Evolutionary conservation across 2,113 vertebrate genomes (phyloP), one percentile per base, ranked within the genome.

Genomic region (Ancistrus triradiatus): DNA sequence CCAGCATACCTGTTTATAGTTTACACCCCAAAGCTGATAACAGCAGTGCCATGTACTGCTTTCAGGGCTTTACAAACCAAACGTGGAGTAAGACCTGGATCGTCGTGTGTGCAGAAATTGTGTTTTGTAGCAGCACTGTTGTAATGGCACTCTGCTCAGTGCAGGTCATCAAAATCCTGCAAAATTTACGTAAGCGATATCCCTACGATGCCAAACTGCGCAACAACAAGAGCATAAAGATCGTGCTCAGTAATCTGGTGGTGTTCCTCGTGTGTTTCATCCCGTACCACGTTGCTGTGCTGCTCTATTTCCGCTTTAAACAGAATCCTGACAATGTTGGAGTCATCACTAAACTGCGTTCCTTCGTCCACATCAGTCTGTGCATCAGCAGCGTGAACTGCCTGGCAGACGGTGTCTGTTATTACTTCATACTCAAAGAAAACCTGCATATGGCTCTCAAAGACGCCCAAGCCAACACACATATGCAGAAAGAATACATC

Each of bases 381-480:
- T 85, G 78, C 56, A 63, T 87, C 73, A 84, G 83, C 53, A 88
- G 82, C 18, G 28, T 85, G n/a, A 88, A 90, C 77, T 88, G 86
- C 65, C 74, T 83, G 11, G 80, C 86, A 0, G 86, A 90, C 66
- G 86, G 76, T 0, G 46, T 60, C 5, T 87, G 83, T 42, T 90
- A 88, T 31, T 88, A 87, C 21, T 85, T 83, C 42, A 77, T 88
- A 51, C 64, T 88, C 47, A 87, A 81, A 59, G 86, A 89, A 51
- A 86, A 80, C 57, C 73, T 81, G 62, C 75, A 81, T 44, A 40
- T 31, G 0, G 1, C 57, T 1, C 14, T 19, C 48, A 24, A 25
- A n/a, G 69, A 75, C 4, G 46, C 43, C 25, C 65, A 33, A 52
- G 52, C 52, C 42, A 59, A 35, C 22, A 25, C 62, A 25, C 31